Base-by-base conservation (phyloP, 2,113 vertebrate genomes). In the Cnemophilus loriae region DNA sequence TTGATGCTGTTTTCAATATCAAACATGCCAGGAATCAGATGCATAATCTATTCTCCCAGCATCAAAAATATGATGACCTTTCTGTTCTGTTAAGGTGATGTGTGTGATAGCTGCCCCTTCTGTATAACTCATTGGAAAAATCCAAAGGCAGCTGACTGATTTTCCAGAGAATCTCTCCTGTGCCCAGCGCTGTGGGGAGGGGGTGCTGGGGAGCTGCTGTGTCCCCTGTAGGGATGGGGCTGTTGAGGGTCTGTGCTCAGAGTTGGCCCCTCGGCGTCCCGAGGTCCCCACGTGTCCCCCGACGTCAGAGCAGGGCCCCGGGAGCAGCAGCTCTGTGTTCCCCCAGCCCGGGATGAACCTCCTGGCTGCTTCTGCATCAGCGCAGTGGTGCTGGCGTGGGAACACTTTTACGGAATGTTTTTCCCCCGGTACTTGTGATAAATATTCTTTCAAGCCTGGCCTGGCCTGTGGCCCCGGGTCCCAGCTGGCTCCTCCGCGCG, bases 1-100 rank as follows among this genome's bases (percentile, higher is more conserved):
- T 96, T 96, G 64, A 96, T 97, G 91, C 79, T 90, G 9, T 59
- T 93, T 93, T 96, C 95, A 93, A 86, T 90, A 90, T 89, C 90
- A 96, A 63, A 93, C 71, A 15, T 69, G 67, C 50, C 91, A 83
- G 84, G 67, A 81, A 95, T 84, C 77, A n/a, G 63, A 57, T 60
- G 37, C 74, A 30, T 61, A 44, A 87, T 71, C 65, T 64, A 13
- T 83, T 80, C 83, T 83, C 26, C 80, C 55, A 77, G 46, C 74
- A 73, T 37, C 70, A 69, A 17, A 79, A 69, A 35, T 24, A 6
- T 3, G 20, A 41, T 71, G 76, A 41, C 59, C 52, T 77, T 71
- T 56, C 63, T 80, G 67, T 49, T 63, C 41, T 37, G 0, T 16
- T n/a, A 2, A 18, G 78, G 39, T 53, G 85, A 59, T 63, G 49